Conservation (phyloP, 2,888 invertebrate species). For the Phorcus lineatus region DNA sequence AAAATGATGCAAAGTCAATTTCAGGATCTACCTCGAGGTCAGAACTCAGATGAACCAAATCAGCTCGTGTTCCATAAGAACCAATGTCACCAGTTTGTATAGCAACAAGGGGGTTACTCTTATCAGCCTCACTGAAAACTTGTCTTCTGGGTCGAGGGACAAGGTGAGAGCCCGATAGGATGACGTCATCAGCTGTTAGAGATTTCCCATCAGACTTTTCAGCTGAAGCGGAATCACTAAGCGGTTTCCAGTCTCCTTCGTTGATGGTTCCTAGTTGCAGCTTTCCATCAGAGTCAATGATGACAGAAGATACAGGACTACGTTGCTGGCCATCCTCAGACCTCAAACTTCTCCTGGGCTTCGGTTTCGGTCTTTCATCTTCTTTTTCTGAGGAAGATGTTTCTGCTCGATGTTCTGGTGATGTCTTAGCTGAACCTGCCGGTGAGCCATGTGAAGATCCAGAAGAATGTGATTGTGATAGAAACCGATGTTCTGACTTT, state of each 20-base stretch:
- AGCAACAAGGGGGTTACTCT: slow-evolving; percentile 13
- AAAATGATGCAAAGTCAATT: neutral
- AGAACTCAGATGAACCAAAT: neutral
- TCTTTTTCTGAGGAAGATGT: neutral
- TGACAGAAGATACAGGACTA: neutral
- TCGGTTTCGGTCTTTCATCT: neutral
- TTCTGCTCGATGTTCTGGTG: neutral
- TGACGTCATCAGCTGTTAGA: neutral
- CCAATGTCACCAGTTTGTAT: neutral
- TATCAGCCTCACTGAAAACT: slow-evolving; percentile 7
- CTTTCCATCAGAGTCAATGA: neutral
- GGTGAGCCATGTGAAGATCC: neutral
- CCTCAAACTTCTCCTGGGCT: neutral
- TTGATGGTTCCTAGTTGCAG: neutral
- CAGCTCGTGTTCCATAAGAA: neutral
- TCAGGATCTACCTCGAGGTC: neutral
- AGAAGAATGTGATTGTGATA: neutral
- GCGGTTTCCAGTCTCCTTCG: neutral
- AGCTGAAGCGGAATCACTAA: slow-evolving; percentile 6
- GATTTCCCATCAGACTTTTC: neutral
- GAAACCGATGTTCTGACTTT: neutral
- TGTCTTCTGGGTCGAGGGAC: neutral
- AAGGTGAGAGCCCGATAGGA: slow-evolving; percentile 20
- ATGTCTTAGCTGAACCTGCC: neutral
- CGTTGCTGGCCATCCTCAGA: neutral